phyloP scores from a whole-genome alignment of 2,888 invertebrate species.

The Philhelius pedissequus region DNA sequence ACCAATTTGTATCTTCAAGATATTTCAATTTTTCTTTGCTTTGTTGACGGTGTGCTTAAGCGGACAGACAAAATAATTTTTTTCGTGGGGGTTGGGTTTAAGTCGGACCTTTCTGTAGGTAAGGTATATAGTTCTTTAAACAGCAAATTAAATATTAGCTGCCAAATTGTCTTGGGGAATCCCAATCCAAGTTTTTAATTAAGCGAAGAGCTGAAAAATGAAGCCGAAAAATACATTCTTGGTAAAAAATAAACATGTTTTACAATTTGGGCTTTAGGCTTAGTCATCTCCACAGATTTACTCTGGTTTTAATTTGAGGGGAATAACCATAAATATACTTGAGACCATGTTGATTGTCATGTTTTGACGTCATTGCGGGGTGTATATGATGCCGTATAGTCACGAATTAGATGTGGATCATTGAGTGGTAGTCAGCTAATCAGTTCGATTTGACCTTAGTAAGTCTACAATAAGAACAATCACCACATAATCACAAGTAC shows the following conservation, averaged over 20 bases:
- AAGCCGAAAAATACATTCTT: not conserved
- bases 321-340: constrained; percentile 18
- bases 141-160: not conserved
- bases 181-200: not conserved
- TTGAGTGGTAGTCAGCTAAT: not conserved
- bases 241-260: not conserved
- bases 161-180: constrained; percentile 14
- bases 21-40: constrained; percentile 23
- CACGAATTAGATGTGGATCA: constrained; percentile 21
- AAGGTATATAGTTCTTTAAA: not conserved
- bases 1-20: constrained; percentile 37
- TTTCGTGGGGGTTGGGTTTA: constrained; percentile 31
- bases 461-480: constrained; percentile 1
- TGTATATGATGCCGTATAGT: not conserved
- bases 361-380: constrained; percentile 19
- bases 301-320: constrained; percentile 12
- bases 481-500: too few species aligned
- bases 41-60: constrained; percentile 6
- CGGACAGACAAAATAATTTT: not conserved
- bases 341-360: not conserved
- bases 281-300: not conserved
- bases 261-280: not conserved
- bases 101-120: constrained; percentile 18
- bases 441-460: constrained; percentile 14
- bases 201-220: constrained; percentile 1